These are phyloP conservation scores for Ganaspis brasiliensis DNA, from an alignment of 2,888 invertebrate genomes.

Conservation along the genomic window DNA sequence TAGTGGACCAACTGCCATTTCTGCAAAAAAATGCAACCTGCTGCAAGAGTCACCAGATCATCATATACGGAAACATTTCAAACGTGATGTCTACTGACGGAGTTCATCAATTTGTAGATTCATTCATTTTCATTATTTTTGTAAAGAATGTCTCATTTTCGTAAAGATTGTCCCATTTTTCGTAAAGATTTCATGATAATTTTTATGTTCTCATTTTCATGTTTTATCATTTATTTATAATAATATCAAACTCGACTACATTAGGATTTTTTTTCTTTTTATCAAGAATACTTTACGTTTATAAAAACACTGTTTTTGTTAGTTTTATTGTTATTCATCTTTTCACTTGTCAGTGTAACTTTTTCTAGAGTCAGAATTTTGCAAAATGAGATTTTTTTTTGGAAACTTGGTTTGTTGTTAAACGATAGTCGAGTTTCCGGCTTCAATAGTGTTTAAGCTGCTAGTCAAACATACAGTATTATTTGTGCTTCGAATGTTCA, in stretches of 20 bases:
- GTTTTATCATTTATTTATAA: no score
- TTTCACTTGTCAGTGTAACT: not conserved
- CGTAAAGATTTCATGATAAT: no score
- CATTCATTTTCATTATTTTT: no score
- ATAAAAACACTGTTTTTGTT: not conserved
- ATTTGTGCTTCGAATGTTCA: not conserved
- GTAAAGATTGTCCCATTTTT: not conserved
- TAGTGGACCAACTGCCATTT: conserved; percentile 17
- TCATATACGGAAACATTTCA: not conserved
- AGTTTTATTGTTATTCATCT: conserved; percentile 2
- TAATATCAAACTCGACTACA: no score
- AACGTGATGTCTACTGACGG: not conserved
- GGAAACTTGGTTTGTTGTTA: not conserved
- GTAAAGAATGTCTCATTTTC: not conserved
- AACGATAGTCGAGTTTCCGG: not conserved
- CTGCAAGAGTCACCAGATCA: no score
- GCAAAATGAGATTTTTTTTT: conserved; percentile 19
- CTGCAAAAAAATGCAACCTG: not conserved
- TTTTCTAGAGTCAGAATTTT: not conserved
- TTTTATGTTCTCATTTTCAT: no score
- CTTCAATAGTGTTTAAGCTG: conserved; percentile 23
- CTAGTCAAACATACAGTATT: conserved; percentile 35
- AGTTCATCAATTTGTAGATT: not conserved
- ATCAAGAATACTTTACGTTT: not conserved
- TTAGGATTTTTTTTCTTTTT: no score